Conservation (phyloP, 23 tunicate species). For the Trididemnum miniatum region DNA sequence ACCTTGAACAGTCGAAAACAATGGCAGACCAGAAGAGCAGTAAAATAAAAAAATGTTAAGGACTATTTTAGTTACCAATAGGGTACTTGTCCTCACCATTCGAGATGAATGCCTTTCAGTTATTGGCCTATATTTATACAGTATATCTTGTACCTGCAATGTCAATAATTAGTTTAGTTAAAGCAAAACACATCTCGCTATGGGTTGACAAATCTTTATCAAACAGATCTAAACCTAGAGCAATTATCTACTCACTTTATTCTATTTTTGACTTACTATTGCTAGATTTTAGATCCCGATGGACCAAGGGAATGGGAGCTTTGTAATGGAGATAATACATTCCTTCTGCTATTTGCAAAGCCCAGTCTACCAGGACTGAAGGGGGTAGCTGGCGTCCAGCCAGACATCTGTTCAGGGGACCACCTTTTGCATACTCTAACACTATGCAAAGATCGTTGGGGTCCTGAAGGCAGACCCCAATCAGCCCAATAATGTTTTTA, state of each 20-base stretch:
- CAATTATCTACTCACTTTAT: background rate
- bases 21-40: no score
- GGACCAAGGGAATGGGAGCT: slow-evolving; percentile 75
- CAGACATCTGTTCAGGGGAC: slow-evolving; percentile 84
- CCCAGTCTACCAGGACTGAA: slow-evolving; percentile 88
- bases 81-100: no score
- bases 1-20: no score
- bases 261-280: slow-evolving; percentile 69
- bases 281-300: slow-evolving; percentile 96
- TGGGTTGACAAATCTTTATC: background rate
- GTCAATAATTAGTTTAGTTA: no score
- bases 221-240: background rate
- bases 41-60: no score
- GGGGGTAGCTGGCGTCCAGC: slow-evolving; percentile 76
- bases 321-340: slow-evolving; percentile 94
- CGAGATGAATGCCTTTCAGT: no score
- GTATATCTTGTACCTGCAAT: no score
- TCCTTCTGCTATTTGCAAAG: slow-evolving; percentile 89
- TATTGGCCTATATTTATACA: no score
- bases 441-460: slow-evolving; percentile 86
- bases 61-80: no score
- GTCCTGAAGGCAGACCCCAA: slow-evolving; percentile 71
- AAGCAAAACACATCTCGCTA: background rate
- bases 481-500: slow-evolving; percentile 77
- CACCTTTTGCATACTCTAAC: slow-evolving; percentile 94